A percentile compares a stretch with the other conserved stretches of the same genome.
phyloP scores from a whole-genome alignment of 2,797 vertebrate genomes.

The Xenentodon cancila region DNA sequence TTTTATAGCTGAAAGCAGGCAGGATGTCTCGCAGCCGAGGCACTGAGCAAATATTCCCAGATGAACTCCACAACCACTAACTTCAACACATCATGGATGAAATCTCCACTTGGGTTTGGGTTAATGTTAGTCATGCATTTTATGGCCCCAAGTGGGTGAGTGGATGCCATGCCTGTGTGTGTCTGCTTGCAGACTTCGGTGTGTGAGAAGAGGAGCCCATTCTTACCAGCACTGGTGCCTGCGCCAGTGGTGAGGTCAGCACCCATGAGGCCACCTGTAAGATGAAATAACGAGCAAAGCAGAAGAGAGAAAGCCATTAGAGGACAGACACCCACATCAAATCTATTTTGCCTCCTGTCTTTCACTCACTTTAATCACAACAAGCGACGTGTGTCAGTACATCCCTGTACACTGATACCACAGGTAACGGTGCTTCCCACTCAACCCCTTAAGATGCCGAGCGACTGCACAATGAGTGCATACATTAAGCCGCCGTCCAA shows the following conservation, averaged over 20 bases:
- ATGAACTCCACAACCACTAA: constrained; percentile 72
- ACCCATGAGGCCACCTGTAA: constrained; percentile 98
- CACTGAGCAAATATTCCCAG: constrained; percentile 70
- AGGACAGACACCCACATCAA: constrained; percentile 65
- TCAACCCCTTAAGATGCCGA: constrained; percentile 51
- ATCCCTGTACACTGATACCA: constrained; percentile 39
- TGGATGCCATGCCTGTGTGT: constrained; percentile 58
- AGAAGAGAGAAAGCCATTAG: constrained; percentile 70
- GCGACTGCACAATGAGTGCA: constrained; percentile 53
- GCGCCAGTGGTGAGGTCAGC: constrained; percentile 98
- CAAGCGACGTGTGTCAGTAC: constrained; percentile 20
- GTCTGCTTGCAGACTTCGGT: constrained; percentile 46
- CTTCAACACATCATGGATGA: constrained; percentile 73
- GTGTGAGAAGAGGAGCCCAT: constrained; percentile 71
- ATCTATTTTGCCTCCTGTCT: constrained; percentile 54
- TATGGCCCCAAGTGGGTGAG: constrained; percentile 70
- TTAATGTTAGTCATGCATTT: constrained; percentile 78
- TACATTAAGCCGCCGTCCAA: constrained; percentile 58
- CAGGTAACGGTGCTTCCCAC: constrained; percentile 45
- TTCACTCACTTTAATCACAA: constrained; percentile 58
- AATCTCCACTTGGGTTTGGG: constrained; percentile 72
- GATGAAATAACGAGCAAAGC: constrained; percentile 69
- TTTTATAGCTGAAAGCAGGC: constrained; percentile 64
- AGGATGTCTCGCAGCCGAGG: constrained; percentile 69
- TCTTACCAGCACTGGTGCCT: constrained; percentile 99